phyloP scores from a whole-genome alignment of 2,888 invertebrate genomes.

The Leuctra nigra region DNA sequence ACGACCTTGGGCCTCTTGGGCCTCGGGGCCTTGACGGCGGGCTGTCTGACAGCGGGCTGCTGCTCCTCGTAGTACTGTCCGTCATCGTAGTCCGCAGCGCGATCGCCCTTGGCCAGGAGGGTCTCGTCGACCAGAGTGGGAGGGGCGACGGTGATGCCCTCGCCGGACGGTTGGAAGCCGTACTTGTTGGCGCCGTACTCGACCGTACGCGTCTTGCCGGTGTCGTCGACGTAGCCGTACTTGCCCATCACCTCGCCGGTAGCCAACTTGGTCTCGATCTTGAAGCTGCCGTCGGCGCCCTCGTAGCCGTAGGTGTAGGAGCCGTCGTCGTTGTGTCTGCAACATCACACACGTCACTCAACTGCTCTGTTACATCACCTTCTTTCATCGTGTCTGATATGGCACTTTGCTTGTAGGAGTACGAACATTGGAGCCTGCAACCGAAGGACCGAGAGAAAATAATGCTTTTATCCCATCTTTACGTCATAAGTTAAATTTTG shows the following conservation, averaged over 20 bases:
- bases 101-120: slow-evolving; percentile 14
- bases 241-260: slow-evolving; percentile 83
- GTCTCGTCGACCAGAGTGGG: slow-evolving; percentile 44
- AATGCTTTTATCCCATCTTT: too few relatives aligned
- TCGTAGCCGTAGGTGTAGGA: slow-evolving; percentile 90
- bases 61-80: slow-evolving; percentile 31
- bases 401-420: too few relatives aligned
- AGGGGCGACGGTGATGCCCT: slow-evolving; percentile 70
- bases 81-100: slow-evolving; percentile 30
- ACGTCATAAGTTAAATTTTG: too few relatives aligned
- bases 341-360: too few relatives aligned
- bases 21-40: slow-evolving; percentile 30
- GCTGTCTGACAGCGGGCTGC: slow-evolving; percentile 23
- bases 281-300: slow-evolving; percentile 81
- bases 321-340: slow-evolving; percentile 82
- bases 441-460: too few relatives aligned
- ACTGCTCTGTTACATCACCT: too few relatives aligned
- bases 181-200: slow-evolving; percentile 86
- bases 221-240: slow-evolving; percentile 82
- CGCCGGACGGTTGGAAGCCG: slow-evolving; percentile 81
- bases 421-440: too few relatives aligned
- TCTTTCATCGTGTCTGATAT: too few relatives aligned
- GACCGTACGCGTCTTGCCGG: slow-evolving; percentile 71
- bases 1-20: slow-evolving; percentile 34
- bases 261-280: slow-evolving; percentile 78